Base-by-base conservation (phyloP, 2,113 vertebrate genomes). In the Oriolus oriolus region DNA sequence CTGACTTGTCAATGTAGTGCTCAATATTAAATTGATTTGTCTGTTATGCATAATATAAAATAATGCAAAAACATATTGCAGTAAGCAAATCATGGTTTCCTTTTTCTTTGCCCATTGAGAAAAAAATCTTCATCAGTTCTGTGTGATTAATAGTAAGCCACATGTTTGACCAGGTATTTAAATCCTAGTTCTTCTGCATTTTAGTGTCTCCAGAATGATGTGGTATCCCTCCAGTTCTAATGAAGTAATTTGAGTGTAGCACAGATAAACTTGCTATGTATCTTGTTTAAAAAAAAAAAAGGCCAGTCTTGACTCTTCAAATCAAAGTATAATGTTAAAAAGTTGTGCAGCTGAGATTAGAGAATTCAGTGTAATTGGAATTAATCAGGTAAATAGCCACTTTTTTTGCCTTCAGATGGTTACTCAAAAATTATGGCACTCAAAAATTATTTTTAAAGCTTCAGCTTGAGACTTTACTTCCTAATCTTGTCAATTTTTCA, bases 351-450 rank as follows among this genome's bases (percentile, higher is more conserved):
- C 53, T 94, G 74, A 90, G 66, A 49, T 88, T 52, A 73, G 96
- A 93, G 63, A 93, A 83, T 94, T 95, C 30, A 15, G 45, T 83
- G 59, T 83, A 88, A 92, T 81, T 90, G 28, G 33, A 88, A 87
- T 73, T 84, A 79, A 93, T 96, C 54, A 95, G 65, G 69, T 96
- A 96, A 97, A 96, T 76, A 93, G 47, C 45, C 41, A 60, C 16
- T 69, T 96, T 79, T 78, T 85, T 53, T 61, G 75, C 69, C 94
- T 92, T 96, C 86, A 95, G 45, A 92, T 84, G 54, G 56, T 74
- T 93, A 93, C 44, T 63, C n/a, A n/a, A n/a, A n/a, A n/a, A n/a
- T n/a, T n/a, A n/a, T 95, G 95, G 66, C 54, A 89, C 85, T 95
- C 76, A 93, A 90, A 91, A 28, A 71, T 80, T 13, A 83, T 57